phyloP scores from a whole-genome alignment of 2,888 invertebrate species.

The Tetramorium bicarinatum region DNA sequence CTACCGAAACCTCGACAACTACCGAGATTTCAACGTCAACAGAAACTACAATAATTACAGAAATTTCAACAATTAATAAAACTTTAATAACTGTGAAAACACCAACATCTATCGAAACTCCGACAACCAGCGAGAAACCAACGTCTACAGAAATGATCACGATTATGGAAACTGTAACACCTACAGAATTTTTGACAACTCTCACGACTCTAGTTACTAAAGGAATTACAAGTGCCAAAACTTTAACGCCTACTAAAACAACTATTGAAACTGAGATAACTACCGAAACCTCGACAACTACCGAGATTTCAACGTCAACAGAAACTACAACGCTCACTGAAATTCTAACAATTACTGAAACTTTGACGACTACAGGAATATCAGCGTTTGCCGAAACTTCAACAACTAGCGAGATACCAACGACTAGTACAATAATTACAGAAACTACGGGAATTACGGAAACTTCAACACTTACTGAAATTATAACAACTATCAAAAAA shows the following conservation, averaged over 20 bases:
- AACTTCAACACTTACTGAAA: background rate
- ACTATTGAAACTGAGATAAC: background rate
- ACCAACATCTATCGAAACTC: background rate
- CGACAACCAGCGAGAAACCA: background rate
- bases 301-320: background rate
- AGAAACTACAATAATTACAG: constrained; percentile 30
- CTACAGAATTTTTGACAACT: background rate
- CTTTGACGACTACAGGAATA: background rate
- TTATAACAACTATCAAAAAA: background rate
- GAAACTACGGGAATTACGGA: background rate
- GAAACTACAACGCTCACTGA: constrained; percentile 31
- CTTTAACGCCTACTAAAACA: background rate
- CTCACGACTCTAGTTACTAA: no score
- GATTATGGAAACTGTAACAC: background rate
- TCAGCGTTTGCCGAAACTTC: background rate
- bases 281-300: background rate
- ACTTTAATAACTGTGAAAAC: background rate
- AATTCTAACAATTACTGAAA: background rate
- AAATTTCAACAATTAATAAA: constrained; percentile 4
- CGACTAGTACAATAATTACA: background rate
- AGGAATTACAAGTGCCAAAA: no score
- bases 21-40: background rate
- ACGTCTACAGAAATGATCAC: background rate
- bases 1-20: no score
- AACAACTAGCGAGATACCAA: background rate